Base-by-base conservation (phyloP, 2,797 vertebrate genomes). In the Neosilurus mollespiculum region DNA sequence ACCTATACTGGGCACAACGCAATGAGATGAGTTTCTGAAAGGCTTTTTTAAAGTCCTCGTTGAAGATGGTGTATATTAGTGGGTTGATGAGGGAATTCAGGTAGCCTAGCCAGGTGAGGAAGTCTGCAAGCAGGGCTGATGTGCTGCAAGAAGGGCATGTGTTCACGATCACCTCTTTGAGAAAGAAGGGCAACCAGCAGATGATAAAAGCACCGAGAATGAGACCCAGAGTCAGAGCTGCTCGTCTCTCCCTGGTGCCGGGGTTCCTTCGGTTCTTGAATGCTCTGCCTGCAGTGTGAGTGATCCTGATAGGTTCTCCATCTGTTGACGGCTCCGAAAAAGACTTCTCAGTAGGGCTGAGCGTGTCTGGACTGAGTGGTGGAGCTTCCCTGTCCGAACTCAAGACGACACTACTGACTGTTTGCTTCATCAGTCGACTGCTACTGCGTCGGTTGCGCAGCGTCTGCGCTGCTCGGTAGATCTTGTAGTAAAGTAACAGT, bases 1-100 rank as follows among this genome's bases (percentile, higher is more conserved):
- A 96, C 91, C 95, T 89, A 84, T 96, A 96, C 87, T 94, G 93
- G 80, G 93, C 95, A 86, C 97, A 98, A 87, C 92, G 92, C 82
- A 98, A 88, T 4, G 88, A 85, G 56, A 89, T 59, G 80, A 99
- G 96, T 94, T 95, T 99, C 93, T 98, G 96, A 90, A 99, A 99
- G 80, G 98, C 98, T 92, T 97, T 99, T 91, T 99, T 99, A 91
- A 99, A 99, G 93, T 99, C 98, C 91, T 99, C 97, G 83, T 99
- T 99, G 91, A 99, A 99, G 89, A 98, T 96, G 83, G 98, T 99
- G 90, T 99, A 99, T 92, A 99, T 99, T 67, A 99, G 93, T 15
- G 98, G 98, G 88, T 99, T 99, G 91, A 99, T 97, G 80, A 99
- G 96, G 5, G 98, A 99, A 92, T 99, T 99, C 86, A 99, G 93